Base-by-base conservation (phyloP, 37 sponge, comb jelly and placozoan species). In the Mnemiopsis leidyi region DNA sequence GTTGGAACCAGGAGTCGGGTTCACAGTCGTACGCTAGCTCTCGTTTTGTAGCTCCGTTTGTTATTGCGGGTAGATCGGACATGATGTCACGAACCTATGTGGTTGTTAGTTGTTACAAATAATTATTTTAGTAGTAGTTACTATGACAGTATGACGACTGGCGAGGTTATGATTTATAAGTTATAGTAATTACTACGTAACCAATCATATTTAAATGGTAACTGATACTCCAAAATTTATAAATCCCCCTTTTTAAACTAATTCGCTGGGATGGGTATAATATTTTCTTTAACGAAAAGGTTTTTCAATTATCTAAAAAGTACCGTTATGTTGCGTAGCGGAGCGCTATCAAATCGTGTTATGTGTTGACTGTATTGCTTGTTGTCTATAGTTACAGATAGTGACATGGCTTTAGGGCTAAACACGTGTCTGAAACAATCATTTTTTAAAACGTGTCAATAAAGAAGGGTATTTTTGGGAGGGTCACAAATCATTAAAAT, bases 21-120 rank as follows among this genome's bases (percentile, higher is more conserved):
- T 97, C 97, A 25, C 95, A 95, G 39, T 68, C 61, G 83, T 97
- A 97, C 23, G 94, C 34, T 28, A 97, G 95, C 93, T 96, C 94
- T 32, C 94, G 92, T 28, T 67, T 68, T 2, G 94, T 76, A 9
- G 97, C 96, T 30, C 97, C 97, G 68, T 96, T 97, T 73, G 94
- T 94, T 61, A 97, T 94, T 69, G 94, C 95, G 0, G 97, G 97
- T 0, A 97, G 95, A 75, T 97, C 97, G 30, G 96, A 97, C 96
- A 97, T 97, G 68, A 95, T 92, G 94, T 97, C 97, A 37, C 94
- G 94, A 0, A 97, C 82, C 82, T 79, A 36, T 23, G n/a, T n/a
- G n/a, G n/a, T n/a, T n/a, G n/a, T n/a, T n/a, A n/a, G n/a, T n/a
- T n/a, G n/a, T n/a, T n/a, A n/a, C n/a, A n/a, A n/a, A n/a, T n/a